Conservation (phyloP, 2,797 vertebrate genomes). For the Pangasius macronema region DNA sequence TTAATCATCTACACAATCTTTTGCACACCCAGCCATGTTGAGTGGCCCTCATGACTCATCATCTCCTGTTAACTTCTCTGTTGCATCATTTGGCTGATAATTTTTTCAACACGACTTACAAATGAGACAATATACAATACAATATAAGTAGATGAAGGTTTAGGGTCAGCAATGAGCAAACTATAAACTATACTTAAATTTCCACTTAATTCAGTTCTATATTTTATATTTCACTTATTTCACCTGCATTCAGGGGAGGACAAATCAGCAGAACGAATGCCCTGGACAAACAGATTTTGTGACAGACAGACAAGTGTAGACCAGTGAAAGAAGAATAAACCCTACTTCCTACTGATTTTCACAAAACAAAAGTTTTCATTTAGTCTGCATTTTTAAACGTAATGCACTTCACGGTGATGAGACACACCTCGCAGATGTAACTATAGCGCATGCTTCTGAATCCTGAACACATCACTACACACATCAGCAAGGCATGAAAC, state of each 20-base stretch:
- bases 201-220: not conserved
- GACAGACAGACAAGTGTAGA: not conserved
- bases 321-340: not conserved
- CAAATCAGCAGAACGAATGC: not conserved
- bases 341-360: not conserved
- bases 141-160: not conserved
- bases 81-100: not conserved
- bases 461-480: not conserved
- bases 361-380: not conserved
- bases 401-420: not conserved
- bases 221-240: not conserved
- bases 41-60: not conserved
- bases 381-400: not conserved
- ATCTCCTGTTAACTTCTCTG: not conserved
- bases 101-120: not conserved
- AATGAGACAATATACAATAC: not conserved
- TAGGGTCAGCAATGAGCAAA: not conserved
- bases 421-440: not conserved
- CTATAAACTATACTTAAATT: not conserved
- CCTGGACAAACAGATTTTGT: not conserved
- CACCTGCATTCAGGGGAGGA: not conserved
- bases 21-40: not conserved
- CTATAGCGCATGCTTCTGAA: not conserved
- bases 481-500: not conserved
- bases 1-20: not conserved